phyloP scores from a whole-genome alignment of 2,888 invertebrate genomes.

The Agrypnus murinus region DNA sequence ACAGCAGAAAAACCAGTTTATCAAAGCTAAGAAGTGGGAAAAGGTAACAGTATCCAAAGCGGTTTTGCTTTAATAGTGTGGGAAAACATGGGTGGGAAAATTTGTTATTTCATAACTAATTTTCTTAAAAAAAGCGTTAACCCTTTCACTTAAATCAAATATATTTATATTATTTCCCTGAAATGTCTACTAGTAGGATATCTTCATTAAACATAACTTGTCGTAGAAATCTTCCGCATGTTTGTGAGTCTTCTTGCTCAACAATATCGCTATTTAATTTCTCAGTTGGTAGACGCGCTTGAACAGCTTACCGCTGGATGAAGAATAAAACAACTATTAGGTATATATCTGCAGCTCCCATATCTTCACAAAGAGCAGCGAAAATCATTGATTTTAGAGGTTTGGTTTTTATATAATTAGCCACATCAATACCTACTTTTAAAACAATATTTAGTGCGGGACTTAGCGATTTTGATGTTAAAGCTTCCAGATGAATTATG shows the following conservation, averaged over 20 bases:
- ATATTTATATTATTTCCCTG: constrained; percentile 27
- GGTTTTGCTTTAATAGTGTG: too few relatives aligned
- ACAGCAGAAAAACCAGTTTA: too few relatives aligned
- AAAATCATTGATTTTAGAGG: constrained; percentile 9
- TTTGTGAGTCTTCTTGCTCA: neutral
- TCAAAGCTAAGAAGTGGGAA: too few relatives aligned
- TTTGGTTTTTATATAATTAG: constrained; percentile 6
- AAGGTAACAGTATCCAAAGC: too few relatives aligned
- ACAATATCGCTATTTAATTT: constrained; percentile 13
- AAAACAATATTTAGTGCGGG: too few relatives aligned
- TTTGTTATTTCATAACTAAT: neutral
- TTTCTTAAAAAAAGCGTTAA: neutral
- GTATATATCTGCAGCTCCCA: too few relatives aligned
- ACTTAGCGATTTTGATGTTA: too few relatives aligned
- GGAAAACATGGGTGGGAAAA: neutral
- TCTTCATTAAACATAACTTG: constrained; percentile 28
- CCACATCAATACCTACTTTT: neutral
- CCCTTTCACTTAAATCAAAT: constrained; percentile 30
- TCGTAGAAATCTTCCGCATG: neutral
- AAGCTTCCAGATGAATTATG: too few relatives aligned
- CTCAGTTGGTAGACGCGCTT: constrained; percentile 14
- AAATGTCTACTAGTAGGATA: constrained; percentile 32
- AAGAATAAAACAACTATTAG: neutral
- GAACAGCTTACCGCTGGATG: constrained; percentile 5
- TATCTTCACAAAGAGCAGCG: constrained; percentile 26